Percentiles rank a stretch among this genome's conserved stretches.
phyloP scores from a whole-genome alignment of 2,113 vertebrate genomes.

The Pseudopodoces humilis region DNA sequence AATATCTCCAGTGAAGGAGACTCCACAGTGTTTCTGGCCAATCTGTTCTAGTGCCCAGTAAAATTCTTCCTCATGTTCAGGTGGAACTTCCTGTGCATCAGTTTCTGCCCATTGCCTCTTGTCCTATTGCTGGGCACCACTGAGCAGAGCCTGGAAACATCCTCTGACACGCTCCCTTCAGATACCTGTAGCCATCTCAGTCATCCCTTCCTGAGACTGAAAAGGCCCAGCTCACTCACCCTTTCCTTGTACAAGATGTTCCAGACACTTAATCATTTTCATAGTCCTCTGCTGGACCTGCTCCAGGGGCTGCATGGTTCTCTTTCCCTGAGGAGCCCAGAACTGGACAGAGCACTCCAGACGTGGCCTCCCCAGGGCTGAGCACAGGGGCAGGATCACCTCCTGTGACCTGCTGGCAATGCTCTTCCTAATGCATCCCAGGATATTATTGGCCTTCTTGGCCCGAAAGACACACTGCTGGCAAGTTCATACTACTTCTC shows the following conservation, averaged over 20 bases:
- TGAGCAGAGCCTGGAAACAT: not conserved
- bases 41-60: too few species aligned
- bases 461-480: not conserved
- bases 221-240: not conserved
- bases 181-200: not conserved
- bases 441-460: not conserved
- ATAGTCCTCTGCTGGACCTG: not conserved
- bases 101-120: not conserved
- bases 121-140: not conserved
- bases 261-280: not conserved
- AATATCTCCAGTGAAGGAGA: not conserved
- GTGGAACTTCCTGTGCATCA: not conserved
- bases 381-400: not conserved
- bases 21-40: not conserved
- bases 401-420: not conserved
- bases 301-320: not conserved
- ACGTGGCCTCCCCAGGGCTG: not conserved
- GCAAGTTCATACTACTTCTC: not conserved
- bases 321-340: not conserved
- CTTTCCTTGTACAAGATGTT: not conserved
- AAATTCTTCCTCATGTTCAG: not conserved
- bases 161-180: not conserved
- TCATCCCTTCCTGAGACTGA: not conserved
- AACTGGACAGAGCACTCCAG: not conserved
- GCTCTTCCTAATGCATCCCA: not conserved